Evolutionary conservation across 2,888 invertebrate genomes (phyloP), one percentile per base, ranked within the genome.

Genomic region (Xestia c-nigrum): DNA sequence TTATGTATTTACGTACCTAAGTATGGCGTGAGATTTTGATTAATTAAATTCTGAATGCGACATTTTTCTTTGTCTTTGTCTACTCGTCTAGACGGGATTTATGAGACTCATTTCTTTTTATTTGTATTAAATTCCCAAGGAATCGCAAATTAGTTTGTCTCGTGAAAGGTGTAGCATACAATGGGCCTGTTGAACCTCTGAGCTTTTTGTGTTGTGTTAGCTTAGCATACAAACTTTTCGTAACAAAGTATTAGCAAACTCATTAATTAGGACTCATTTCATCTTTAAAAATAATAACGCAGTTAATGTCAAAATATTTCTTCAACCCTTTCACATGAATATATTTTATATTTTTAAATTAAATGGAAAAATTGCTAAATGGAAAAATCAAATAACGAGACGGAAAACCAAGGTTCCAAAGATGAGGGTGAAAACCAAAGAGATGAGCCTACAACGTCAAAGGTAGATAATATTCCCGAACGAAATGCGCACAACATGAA

Each of bases 1-100:
- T 92, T 93, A 93, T 94, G 92, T 92, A 91, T 90, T 84, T 90
- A 83, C 86, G 80, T 88, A 87, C 85, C 84, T 85, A 84, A 87
- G 83, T 83, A 85, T 64, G 67, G 72, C 85, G 82, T 80, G 83
- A 84, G 84, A 85, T 87, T 89, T 90, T 91, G 89, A 93, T 93
- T 93, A 93, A 92, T 93, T 93, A 90, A 92, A 89, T 90, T 89
- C 85, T 86, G 81, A 86, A 87, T 75, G 84, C 78, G 84, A 85
- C 84, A 81, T 83, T 85, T 87, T 89, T 89, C 86, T 86, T 85
- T 86, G 76, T 77, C 85, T 84, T 85, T 78, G 75, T 75, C 63
- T 82, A 24, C 73, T 81, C 82, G 84, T 85, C 83, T 79, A 84
- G 81, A 87, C 83, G 64, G 47, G 74, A 79, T 72, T 76, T 74